Base-by-base conservation (phyloP, 2,888 invertebrate genomes). In the Sphinx pinastri region DNA sequence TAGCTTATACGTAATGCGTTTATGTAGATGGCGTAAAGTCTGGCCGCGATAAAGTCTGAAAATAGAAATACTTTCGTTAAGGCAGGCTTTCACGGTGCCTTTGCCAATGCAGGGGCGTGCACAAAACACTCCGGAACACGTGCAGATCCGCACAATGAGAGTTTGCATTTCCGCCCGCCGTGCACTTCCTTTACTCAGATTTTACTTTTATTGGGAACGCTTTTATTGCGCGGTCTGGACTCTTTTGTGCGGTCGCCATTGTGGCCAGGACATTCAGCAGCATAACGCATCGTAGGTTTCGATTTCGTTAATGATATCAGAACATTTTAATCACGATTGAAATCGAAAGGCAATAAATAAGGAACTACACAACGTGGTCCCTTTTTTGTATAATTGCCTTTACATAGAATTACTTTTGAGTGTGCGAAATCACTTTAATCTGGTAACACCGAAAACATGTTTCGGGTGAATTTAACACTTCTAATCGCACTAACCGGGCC, bases 261-360 rank as follows among this genome's bases (percentile, higher is more conserved):
- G 90, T 93, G 82, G 75, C 80, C 84, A 86, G 88, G 89, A 92
- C 91, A 89, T 91, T 92, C 90, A 88, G 86, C 81, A 84, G 83
- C 84, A 88, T 84, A 91, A 91, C 90, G 87, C 89, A 90, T 91
- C 90, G 90, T 86, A 90, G 93, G 93, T 88, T 87, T 82, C 91
- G 90, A 93, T 92, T 93, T 93, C 92, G 91, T 92, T 90, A 93
- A 90, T 88, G 92, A 92, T 92, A 92, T 91, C 91, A 92, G 91
- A 91, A 91, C 83, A 86, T 90, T 87, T 86, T 88, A 87, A 90
- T 90, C 86, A 82, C 79, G 79, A 80, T 85, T 81, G 93, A 93
- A 94, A 94, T 92, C 93, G 93, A 94, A 93, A 94, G 89, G 89
- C 89, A 90, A 88, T 88, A 63, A n/a, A 51, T 60, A 51, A 51